Percentiles rank a stretch among this genome's conserved stretches.
phyloP scores from a whole-genome alignment of 64 coral and sea anemone genomes.

The Cladopsammia gracilis region DNA sequence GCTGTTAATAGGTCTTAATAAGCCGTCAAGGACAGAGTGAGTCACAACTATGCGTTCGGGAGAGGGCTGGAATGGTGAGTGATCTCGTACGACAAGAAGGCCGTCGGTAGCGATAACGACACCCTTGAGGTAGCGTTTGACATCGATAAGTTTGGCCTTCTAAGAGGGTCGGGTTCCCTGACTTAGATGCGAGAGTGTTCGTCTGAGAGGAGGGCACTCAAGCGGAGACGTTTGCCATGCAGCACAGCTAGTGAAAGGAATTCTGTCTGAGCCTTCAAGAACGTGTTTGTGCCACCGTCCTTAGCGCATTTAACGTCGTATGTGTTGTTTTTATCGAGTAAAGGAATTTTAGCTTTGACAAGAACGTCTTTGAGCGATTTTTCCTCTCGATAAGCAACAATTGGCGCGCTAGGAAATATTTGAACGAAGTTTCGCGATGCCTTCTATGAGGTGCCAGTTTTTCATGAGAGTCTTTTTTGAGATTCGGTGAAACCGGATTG shows the following conservation, averaged over 20 bases:
- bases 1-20: too few species aligned
- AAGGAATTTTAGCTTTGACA: too few species aligned
- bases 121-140: constrained; percentile 25
- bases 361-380: too few species aligned
- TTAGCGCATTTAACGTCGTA: too few species aligned
- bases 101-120: neutral
- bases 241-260: constrained; percentile 18
- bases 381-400: too few species aligned
- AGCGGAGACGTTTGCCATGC: neutral
- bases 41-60: neutral
- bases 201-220: constrained; percentile 2
- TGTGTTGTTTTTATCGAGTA: too few species aligned
- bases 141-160: neutral
- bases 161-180: neutral
- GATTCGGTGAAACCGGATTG: too few species aligned
- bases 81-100: constrained; percentile 6
- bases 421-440: too few species aligned
- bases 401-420: too few species aligned
- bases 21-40: neutral
- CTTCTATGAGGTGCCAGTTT: too few species aligned
- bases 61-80: neutral
- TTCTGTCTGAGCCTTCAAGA: neutral
- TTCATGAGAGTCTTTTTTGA: too few species aligned
- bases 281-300: too few species aligned
- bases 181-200: neutral